phyloP scores from a whole-genome alignment of 2,888 invertebrate species.

The Pseudanteris insignis region DNA sequence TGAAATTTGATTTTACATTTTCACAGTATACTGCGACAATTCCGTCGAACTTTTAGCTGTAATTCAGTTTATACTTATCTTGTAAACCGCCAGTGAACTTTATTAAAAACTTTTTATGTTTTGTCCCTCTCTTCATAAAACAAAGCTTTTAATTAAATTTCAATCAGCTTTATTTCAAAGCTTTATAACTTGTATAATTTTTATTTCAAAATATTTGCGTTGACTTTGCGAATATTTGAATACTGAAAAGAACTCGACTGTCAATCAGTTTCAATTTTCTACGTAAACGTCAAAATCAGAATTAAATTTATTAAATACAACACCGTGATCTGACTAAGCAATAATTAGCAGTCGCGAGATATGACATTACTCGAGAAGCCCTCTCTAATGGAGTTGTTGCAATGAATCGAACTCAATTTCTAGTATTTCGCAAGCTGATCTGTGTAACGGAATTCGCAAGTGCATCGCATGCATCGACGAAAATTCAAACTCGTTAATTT shows the following conservation, averaged over 20 bases:
- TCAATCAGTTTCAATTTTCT: background rate
- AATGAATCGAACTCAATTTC: conserved; percentile 29
- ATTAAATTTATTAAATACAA: conserved; percentile 29
- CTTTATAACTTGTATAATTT: too few species aligned
- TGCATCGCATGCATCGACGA: conserved; percentile 32
- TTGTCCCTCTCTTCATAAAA: too few species aligned
- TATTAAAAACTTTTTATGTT: too few species aligned
- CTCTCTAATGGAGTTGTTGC: conserved; percentile 34
- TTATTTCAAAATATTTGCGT: too few species aligned
- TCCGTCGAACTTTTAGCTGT: too few species aligned
- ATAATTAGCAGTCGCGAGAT: conserved; percentile 24
- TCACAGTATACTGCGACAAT: too few species aligned
- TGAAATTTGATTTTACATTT: conserved; percentile 40
- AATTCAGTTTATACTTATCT: too few species aligned
- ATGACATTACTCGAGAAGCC: conserved; percentile 19
- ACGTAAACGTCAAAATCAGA: conserved; percentile 12
- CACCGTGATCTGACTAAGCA: conserved; percentile 14
- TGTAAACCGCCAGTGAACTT: too few species aligned
- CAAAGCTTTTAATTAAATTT: too few species aligned
- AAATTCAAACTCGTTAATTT: conserved; percentile 41
- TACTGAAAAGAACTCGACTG: too few species aligned
- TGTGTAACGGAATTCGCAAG: conserved; percentile 37
- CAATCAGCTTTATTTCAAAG: too few species aligned
- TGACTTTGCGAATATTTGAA: too few species aligned
- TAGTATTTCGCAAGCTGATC: conserved; percentile 38